Percentiles rank a stretch among this genome's conserved stretches.
These are phyloP conservation scores for Elaphurus davidianus DNA, from an alignment of 2,113 vertebrate genomes.

Conservation along the genomic window DNA sequence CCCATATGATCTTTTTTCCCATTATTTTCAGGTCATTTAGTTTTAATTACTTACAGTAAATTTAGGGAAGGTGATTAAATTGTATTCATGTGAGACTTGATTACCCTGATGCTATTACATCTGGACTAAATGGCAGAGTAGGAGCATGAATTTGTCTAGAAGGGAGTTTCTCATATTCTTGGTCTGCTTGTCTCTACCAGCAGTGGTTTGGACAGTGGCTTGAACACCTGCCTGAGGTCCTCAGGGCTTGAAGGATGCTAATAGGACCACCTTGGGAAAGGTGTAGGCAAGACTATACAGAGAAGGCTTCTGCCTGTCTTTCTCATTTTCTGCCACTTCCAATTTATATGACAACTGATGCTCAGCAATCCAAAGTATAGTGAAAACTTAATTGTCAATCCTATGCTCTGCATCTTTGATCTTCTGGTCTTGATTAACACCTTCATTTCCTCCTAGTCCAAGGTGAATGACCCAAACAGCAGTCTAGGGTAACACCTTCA, in stretches of 20 bases:
- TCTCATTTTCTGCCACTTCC: constrained; percentile 18
- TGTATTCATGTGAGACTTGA: constrained; percentile 25
- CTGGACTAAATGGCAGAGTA: constrained; percentile 12
- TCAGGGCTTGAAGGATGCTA: constrained; percentile 9
- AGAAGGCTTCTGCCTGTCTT: constrained; percentile 7
- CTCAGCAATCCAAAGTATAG: background rate
- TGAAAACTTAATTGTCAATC: background rate
- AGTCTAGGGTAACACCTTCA: background rate
- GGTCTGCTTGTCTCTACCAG: background rate
- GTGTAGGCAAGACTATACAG: background rate
- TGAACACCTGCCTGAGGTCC: constrained; percentile 24
- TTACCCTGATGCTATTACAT: constrained; percentile 14
- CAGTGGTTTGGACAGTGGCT: background rate
- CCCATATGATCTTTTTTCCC: constrained; percentile 29
- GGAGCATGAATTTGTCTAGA: background rate
- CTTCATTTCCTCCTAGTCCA: background rate
- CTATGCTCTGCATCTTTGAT: background rate
- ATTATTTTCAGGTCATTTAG: constrained; percentile 49
- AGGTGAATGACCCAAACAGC: background rate
- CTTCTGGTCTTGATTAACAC: background rate
- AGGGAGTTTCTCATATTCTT: constrained; percentile 10
- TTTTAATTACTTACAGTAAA: constrained; percentile 57
- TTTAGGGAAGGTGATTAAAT: constrained; percentile 54
- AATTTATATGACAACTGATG: constrained; percentile 17
- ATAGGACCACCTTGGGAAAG: constrained; percentile 11